Evolutionary conservation across 2,888 invertebrate genomes (phyloP).

Genomic region (Neelides folsomi): DNA sequence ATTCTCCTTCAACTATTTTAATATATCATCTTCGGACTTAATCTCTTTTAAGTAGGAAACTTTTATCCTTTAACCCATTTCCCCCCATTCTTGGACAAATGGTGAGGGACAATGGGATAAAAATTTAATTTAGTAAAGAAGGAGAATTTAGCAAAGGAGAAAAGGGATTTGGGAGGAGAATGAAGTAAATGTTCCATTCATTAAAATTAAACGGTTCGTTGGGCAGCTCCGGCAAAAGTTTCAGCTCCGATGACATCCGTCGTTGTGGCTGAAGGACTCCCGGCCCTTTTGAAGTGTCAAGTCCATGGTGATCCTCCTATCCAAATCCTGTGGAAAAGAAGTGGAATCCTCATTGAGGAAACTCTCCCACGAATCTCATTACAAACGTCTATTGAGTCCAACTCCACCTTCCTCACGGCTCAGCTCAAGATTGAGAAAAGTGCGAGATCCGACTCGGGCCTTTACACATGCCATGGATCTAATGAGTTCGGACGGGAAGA

Average conservation of each 20-base stretch:
- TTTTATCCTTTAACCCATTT: too few relatives aligned
- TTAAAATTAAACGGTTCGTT: conserved; percentile 19
- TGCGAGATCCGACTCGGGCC: conserved; percentile 19
- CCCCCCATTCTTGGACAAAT: background rate
- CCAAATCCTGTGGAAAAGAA: conserved; percentile 23
- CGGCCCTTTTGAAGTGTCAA: conserved; percentile 21
- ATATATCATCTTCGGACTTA: too few relatives aligned
- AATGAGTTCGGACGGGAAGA: conserved; percentile 27
- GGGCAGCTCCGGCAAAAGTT: conserved; percentile 28
- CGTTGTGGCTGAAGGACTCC: conserved; percentile 26
- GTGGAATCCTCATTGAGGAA: conserved; percentile 18
- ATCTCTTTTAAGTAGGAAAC: too few relatives aligned
- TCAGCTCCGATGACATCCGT: conserved; percentile 19
- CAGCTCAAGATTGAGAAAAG: conserved; percentile 18
- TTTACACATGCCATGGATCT: conserved; percentile 20
- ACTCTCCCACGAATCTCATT: conserved; percentile 10
- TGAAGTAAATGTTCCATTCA: conserved; percentile 10
- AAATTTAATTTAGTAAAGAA: background rate
- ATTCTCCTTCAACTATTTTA: background rate
- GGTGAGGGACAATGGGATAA: background rate
- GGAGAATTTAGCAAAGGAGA: background rate
- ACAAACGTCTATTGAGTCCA: conserved; percentile 11
- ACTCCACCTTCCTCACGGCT: conserved; percentile 20
- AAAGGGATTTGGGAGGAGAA: background rate
- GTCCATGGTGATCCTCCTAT: conserved; percentile 27